Evolutionary conservation across 2,113 vertebrate species (phyloP).

Genomic region (Saimiri boliviensis): DNA sequence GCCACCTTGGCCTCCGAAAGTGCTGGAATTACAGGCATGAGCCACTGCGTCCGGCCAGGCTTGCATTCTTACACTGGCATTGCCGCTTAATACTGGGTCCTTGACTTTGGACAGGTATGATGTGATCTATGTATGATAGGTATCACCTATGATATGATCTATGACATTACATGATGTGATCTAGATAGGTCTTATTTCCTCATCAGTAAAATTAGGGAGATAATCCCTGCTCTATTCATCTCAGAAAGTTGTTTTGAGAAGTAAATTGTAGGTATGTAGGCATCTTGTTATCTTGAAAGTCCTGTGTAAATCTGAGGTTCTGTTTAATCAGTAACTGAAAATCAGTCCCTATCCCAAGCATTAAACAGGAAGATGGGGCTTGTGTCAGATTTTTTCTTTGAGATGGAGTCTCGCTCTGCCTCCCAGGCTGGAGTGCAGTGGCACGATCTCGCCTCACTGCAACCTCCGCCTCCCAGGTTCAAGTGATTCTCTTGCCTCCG

Average conservation of each 20-base stretch:
- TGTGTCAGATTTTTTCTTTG: neutral
- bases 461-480: too few relatives aligned
- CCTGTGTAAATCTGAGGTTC: neutral
- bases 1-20: too few relatives aligned
- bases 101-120: neutral
- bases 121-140: too few relatives aligned
- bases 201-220: neutral
- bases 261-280: neutral
- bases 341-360: neutral
- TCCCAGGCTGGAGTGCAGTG: too few relatives aligned
- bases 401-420: too few relatives aligned
- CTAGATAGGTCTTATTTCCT: neutral
- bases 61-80: neutral
- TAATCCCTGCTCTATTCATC: neutral
- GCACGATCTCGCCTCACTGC: too few relatives aligned
- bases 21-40: too few relatives aligned
- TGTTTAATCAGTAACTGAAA: constrained; percentile 10
- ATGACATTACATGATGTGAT: too few relatives aligned
- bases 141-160: too few relatives aligned
- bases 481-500: too few relatives aligned
- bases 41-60: neutral
- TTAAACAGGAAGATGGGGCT: neutral
- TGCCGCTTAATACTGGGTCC: neutral
- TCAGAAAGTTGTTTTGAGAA: neutral
- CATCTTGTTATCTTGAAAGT: neutral